These are phyloP conservation scores for Acanthosepion pharaonis DNA, from an alignment of 2,888 invertebrate genomes.

Conservation along the genomic window DNA sequence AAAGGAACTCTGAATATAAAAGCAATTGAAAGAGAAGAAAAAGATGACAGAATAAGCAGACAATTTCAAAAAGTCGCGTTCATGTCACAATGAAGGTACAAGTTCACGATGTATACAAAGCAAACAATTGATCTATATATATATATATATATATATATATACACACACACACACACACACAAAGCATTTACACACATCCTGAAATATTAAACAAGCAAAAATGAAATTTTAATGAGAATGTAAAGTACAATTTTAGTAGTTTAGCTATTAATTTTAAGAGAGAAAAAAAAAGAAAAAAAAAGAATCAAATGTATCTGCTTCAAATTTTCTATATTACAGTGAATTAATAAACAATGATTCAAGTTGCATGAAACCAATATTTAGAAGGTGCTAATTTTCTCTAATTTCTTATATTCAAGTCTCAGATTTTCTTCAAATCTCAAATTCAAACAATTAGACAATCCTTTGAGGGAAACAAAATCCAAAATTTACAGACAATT, in stretches of 20 bases:
- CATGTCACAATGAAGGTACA: slow-evolving; percentile 41
- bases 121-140: slow-evolving; percentile 37
- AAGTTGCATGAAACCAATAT: too few relatives aligned
- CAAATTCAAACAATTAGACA: too few relatives aligned
- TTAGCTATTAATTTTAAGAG: background rate
- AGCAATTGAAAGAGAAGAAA: slow-evolving; percentile 39
- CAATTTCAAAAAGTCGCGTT: background rate
- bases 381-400: too few relatives aligned
- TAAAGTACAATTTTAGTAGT: background rate
- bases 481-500: too few relatives aligned
- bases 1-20: background rate
- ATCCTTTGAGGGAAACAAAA: too few relatives aligned
- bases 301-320: too few relatives aligned
- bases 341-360: too few relatives aligned
- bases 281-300: background rate
- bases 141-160: background rate
- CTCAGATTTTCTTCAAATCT: too few relatives aligned
- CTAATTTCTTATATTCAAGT: too few relatives aligned
- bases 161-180: background rate
- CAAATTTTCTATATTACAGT: too few relatives aligned
- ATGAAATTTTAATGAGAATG: background rate
- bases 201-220: slow-evolving; percentile 44
- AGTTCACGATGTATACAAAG: slow-evolving; percentile 41
- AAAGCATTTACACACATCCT: slow-evolving; percentile 40
- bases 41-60: slow-evolving; percentile 41